phyloP scores from a whole-genome alignment of 1,140 invertebrate species.

The Diorhabda elongata region DNA sequence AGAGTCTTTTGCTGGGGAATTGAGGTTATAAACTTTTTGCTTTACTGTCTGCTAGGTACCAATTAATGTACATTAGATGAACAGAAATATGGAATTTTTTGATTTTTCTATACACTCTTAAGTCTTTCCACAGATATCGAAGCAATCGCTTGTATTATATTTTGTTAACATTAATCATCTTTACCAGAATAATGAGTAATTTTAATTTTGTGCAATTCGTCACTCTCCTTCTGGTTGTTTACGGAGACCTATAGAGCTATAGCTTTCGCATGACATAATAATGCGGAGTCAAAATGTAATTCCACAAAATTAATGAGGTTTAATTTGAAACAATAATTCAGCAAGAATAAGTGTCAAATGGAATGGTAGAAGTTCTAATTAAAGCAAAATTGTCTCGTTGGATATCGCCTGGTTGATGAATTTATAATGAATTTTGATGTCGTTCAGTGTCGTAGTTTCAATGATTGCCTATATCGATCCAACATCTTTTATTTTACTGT shows the following conservation, averaged over 20 bases:
- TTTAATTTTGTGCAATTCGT: neutral
- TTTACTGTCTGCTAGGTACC: too few species aligned
- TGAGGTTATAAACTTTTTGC: too few species aligned
- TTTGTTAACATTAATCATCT: neutral
- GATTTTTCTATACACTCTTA: too few species aligned
- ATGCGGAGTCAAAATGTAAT: neutral
- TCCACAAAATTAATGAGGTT: neutral
- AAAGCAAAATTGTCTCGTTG: neutral
- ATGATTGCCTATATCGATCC: neutral
- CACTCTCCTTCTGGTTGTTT: neutral
- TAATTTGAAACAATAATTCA: constrained; percentile 3
- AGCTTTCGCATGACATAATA: neutral
- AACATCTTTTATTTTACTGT: too few species aligned
- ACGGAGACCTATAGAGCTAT: neutral
- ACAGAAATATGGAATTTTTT: too few species aligned
- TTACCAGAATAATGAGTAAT: neutral
- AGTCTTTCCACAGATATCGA: too few species aligned
- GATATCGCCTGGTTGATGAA: neutral
- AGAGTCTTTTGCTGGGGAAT: too few species aligned
- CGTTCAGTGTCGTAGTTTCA: neutral
- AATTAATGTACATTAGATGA: too few species aligned
- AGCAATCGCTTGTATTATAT: neutral
- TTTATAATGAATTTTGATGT: constrained; percentile 1
- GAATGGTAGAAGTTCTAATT: neutral
- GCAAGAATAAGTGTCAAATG: neutral